Conservation (phyloP, 2,113 vertebrate genomes). For the Zonotrichia leucophrys region DNA sequence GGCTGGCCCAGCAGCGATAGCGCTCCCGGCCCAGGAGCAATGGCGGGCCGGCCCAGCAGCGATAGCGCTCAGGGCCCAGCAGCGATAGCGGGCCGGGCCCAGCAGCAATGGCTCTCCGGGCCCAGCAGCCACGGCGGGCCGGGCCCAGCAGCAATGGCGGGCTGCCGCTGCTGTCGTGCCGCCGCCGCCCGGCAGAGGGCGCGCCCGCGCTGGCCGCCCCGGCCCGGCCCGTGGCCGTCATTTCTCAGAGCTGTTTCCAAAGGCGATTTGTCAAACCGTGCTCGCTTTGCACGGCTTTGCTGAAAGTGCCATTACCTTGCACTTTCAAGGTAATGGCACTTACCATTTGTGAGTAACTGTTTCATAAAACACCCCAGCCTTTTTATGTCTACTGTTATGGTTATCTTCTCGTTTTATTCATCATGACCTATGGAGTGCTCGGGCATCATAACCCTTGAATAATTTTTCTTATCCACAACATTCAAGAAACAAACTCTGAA, state of each 20-base stretch:
- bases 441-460: neutral
- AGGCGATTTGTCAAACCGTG: accelerated
- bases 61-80: too few species aligned
- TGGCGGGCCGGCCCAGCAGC: too few species aligned
- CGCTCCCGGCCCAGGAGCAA: too few species aligned
- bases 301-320: neutral
- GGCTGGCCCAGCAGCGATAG: too few species aligned
- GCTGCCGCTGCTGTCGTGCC: neutral
- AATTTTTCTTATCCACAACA: neutral
- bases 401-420: neutral
- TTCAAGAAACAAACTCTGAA: neutral
- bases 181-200: neutral
- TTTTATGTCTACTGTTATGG: neutral
- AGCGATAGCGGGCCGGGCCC: too few species aligned
- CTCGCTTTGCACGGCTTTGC: neutral
- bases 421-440: neutral
- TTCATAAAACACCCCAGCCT: neutral
- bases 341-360: neutral
- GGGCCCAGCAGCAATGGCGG: too few species aligned
- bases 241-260: accelerated
- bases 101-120: too few species aligned
- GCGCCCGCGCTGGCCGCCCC: neutral
- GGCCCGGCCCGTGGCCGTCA: accelerated
- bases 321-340: too few species aligned
- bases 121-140: too few species aligned